Base-by-base conservation (phyloP, 2,888 invertebrate species). In the Eristalinus sepulchralis region DNA sequence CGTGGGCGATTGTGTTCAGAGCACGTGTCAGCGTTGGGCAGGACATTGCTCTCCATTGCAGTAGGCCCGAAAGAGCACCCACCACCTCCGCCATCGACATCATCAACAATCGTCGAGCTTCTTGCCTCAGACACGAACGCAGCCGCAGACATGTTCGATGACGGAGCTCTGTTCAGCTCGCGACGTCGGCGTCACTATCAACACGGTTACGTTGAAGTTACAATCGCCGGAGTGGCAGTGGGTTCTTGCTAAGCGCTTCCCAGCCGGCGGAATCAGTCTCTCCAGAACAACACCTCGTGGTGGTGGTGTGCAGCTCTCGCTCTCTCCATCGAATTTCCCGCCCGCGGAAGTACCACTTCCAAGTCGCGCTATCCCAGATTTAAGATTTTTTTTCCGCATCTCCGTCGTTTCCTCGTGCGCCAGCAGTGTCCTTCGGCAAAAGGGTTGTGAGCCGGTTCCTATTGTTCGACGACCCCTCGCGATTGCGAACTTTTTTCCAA, bases 201-300 rank as follows among this genome's bases (percentile, higher is more conserved):
- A 17, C 47, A 39, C 47, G 59, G 36, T 72, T 60, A 57, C 57
- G 66, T 53, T 62, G 59, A 66, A 60, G 62, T 22, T 64, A 77
- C 39, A 24, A 34, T 62, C 22, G 24, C 62, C 76, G 47, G 20
- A 36, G 67, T 24, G 39, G 22, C 57, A 55, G 75, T 66, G 47
- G 81, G 64, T 78, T 73, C 85, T 82, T 85, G 63, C 36, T 31
- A 63, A 78, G 73, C 63, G 59, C 57, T 70, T 77, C 33, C 17
- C 5, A 77, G 82, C 82, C 77, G 85, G 77, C 73, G 57, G 68
- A 79, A 31, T 73, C 82, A 73, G 85, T 77, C 68, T 73, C 55
- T 73, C 59, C 73, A 77, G 77, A 85, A 85, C 82, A 82, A 22
- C 77, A 85, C 82, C 77, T 77, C 85, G 63, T 73, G 60, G 55